These are phyloP conservation scores for Meliscaeva auricollis DNA, from an alignment of 2,888 invertebrate species.

Conservation along the genomic window DNA sequence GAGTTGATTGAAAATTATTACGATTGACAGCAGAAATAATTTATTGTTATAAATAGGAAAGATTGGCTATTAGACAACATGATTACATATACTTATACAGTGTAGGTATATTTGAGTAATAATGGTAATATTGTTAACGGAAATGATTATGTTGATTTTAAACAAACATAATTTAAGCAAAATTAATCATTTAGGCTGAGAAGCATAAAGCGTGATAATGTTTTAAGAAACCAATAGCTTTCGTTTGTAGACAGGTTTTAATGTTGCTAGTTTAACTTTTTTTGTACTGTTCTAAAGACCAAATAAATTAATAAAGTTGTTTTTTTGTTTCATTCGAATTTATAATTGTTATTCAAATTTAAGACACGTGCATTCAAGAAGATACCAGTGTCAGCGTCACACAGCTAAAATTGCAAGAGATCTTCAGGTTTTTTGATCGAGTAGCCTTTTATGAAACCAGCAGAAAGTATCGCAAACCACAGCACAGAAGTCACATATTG, in stretches of 20 bases:
- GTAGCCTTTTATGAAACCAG: too few relatives aligned
- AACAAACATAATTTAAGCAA: constrained; percentile 10
- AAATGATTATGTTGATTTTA: neutral
- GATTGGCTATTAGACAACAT: neutral
- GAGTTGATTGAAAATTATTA: constrained; percentile 22
- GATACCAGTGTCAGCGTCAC: too few relatives aligned
- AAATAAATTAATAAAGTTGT: too few relatives aligned
- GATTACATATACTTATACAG: neutral
- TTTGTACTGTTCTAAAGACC: too few relatives aligned
- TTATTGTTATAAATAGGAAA: constrained; percentile 18
- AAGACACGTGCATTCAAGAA: too few relatives aligned
- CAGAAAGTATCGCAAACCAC: too few relatives aligned
- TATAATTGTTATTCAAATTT: too few relatives aligned
- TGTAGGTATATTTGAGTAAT: too few relatives aligned
- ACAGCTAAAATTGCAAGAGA: too few relatives aligned
- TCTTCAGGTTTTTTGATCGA: too few relatives aligned
- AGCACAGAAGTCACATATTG: too few relatives aligned
- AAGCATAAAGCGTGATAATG: neutral
- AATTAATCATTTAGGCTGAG: neutral
- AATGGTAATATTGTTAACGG: neutral
- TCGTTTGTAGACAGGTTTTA: neutral
- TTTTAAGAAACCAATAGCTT: neutral
- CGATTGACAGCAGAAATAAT: constrained; percentile 6
- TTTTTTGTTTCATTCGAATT: too few relatives aligned
- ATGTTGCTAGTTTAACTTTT: neutral